Conservation (phyloP, 1,140 invertebrate genomes). For the Leptonema lineaticorne region DNA sequence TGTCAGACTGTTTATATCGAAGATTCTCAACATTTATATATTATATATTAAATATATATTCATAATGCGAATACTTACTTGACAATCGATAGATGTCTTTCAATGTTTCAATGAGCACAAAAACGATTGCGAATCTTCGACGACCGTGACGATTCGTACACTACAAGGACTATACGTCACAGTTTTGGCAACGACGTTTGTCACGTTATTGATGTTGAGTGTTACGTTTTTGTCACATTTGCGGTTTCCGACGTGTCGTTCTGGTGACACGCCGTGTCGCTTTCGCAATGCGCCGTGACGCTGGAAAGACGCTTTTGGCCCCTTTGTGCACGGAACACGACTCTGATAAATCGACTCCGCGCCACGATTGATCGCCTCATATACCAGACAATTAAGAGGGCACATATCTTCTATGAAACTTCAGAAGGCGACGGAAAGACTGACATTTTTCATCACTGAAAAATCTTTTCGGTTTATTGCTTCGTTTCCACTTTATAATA, state of each 20-base stretch:
- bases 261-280: constrained; percentile 28
- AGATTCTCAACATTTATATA: too few relatives aligned
- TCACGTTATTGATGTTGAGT: background rate
- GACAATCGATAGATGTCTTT: background rate
- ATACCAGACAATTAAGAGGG: constrained; percentile 8
- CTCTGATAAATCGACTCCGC: constrained; percentile 9
- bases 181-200: too few relatives aligned
- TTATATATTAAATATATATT: too few relatives aligned
- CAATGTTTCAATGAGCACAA: background rate
- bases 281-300: constrained; percentile 23
- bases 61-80: constrained; percentile 1
- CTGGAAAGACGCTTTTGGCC: too few relatives aligned
- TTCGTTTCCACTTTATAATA: too few relatives aligned
- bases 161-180: too few relatives aligned
- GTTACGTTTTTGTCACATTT: constrained; percentile 9
- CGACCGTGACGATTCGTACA: background rate
- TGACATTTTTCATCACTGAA: too few relatives aligned
- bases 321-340: background rate
- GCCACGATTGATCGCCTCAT: constrained; percentile 13
- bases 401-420: background rate
- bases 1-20: too few relatives aligned
- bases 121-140: background rate
- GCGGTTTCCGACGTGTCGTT: background rate
- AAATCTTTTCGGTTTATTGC: too few relatives aligned
- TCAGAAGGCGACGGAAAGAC: background rate